Conservation (phyloP, 2,888 invertebrate species). For the Oxyscelio sp. region DNA sequence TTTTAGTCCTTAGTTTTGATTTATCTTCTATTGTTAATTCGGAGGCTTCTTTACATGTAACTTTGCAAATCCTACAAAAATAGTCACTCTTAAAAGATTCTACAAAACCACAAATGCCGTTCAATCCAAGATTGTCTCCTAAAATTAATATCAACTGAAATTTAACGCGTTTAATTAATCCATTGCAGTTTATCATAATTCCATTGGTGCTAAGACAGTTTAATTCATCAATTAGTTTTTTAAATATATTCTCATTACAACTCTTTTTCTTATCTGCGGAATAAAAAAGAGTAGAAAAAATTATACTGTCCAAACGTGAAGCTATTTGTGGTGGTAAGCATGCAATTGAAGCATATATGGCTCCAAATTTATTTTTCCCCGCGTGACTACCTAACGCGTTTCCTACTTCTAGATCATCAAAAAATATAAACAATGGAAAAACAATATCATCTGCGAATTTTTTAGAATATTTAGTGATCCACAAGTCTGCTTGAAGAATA, state of each 20-base stretch:
- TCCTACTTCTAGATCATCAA: slow-evolving; percentile 19
- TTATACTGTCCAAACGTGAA: not conserved
- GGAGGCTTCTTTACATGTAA: too few relatives aligned
- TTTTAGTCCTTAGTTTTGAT: too few relatives aligned
- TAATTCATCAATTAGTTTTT: slow-evolving; percentile 18
- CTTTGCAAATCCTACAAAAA: too few relatives aligned
- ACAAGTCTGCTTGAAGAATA: slow-evolving; percentile 32
- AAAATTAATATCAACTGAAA: too few relatives aligned
- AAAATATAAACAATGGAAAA: slow-evolving; percentile 26
- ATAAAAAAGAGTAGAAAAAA: slow-evolving; percentile 17
- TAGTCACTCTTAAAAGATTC: too few relatives aligned
- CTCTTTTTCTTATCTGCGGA: slow-evolving; percentile 11
- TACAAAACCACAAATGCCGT: too few relatives aligned
- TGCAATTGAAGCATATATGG: slow-evolving; percentile 25
- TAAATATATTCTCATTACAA: slow-evolving; percentile 23
- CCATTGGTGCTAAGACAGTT: slow-evolving; percentile 13
- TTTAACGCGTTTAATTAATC: not conserved
- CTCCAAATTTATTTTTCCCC: too few relatives aligned
- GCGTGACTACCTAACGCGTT: slow-evolving; percentile 24
- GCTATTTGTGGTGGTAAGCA: slow-evolving; percentile 4
- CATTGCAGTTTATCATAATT: slow-evolving; percentile 5
- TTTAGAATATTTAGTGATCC: slow-evolving; percentile 10
- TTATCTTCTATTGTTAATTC: too few relatives aligned
- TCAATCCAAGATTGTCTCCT: too few relatives aligned
- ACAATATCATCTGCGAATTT: not conserved